phyloP scores from a whole-genome alignment of 2,797 vertebrate genomes.

The Ctenochaetus hawaiiensis region DNA sequence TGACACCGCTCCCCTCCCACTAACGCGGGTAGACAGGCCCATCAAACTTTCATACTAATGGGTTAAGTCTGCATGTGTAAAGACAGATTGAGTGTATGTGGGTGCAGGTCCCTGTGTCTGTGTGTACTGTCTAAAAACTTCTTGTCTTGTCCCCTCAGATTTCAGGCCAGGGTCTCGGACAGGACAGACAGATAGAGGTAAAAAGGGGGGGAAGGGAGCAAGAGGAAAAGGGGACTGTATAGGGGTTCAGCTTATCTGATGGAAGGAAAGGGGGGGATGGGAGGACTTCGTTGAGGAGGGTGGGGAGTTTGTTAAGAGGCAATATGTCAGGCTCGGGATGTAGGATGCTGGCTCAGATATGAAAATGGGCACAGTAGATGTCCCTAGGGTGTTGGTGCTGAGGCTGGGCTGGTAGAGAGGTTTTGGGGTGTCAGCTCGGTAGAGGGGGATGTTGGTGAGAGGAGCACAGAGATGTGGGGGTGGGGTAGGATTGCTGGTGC shows the following conservation, averaged over 20 bases:
- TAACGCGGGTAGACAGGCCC: conserved; percentile 72
- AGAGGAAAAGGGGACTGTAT: conserved; percentile 32
- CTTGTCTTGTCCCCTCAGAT: conserved; percentile 60
- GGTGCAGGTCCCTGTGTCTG: conserved; percentile 16
- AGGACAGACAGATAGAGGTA: conserved; percentile 2
- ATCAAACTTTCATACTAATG: conserved; percentile 87
- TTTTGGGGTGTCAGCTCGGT: conserved; percentile 56
- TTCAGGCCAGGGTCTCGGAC: conserved; percentile 53
- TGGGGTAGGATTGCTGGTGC: conserved; percentile 31
- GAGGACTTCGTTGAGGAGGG: conserved; percentile 31
- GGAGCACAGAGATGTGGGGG: conserved; percentile 13
- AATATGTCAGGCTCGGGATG: conserved; percentile 41
- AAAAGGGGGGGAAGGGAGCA: conserved; percentile 18
- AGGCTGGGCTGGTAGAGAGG: conserved; percentile 58
- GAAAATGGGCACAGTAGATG: conserved; percentile 79
- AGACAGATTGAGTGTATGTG: conserved; percentile 29
- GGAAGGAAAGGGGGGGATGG: conserved; percentile 43
- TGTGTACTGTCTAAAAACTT: conserved; percentile 43
- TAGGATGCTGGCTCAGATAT: conserved; percentile 70
- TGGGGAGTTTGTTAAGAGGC: conserved; percentile 27
- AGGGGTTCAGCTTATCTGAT: conserved; percentile 69
- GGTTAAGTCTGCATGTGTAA: conserved; percentile 69
- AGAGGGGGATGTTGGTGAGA: conserved; percentile 31
- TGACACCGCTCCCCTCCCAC: conserved; percentile 59
- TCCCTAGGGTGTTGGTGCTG: conserved; percentile 73